Evolutionary conservation across 2,888 invertebrate species (phyloP), one percentile per base, ranked within the genome.

Genomic region (Gastracanthus pulcherrimus): DNA sequence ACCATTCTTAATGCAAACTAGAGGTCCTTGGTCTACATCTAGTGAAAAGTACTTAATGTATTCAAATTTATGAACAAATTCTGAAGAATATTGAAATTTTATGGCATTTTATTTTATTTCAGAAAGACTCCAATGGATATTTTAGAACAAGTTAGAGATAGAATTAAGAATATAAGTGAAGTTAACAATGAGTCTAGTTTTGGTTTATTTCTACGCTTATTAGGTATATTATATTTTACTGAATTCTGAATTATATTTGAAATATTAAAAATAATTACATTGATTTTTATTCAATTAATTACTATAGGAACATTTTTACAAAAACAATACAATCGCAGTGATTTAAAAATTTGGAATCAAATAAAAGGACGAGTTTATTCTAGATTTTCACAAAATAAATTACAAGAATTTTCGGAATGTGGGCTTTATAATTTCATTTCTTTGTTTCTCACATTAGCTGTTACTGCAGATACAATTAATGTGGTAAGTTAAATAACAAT

Each of bases 301-400:
- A 58, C 72, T 67, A 26, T 64, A 92, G 92, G 92, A 19, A 86
- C 84, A 13, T 91, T 92, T 84, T 86, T 92, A 64, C 85, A 87
- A 77, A 90, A 88, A 70, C 87, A 87, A 66, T 88, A 89, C 70
- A 85, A 86, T 45, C 84, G 80, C 36, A 85, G 80, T 9, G 90
- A 91, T 60, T 82, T 85, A 9, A 90, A 90, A 81, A 88, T 89
- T 83, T 92, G 92, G 92, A 92, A 92, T 84, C 92, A 94, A 86
- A 90, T 94, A 13, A 90, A 93, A 83, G 94, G 94, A 0, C 92
- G 94, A 75, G 92, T 94, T 80, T 94, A 93, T 83, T 93, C 94
- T 0, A 94, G 94, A 87, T 94, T 94, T 80, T 93, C 93, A 16
- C 89, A 92, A n/a, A 92, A 92, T 69, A 94, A 94, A 89, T 90